Evolutionary conservation across 2,888 invertebrate genomes (phyloP).

Genomic region (Pyrocoelia pectoralis): DNA sequence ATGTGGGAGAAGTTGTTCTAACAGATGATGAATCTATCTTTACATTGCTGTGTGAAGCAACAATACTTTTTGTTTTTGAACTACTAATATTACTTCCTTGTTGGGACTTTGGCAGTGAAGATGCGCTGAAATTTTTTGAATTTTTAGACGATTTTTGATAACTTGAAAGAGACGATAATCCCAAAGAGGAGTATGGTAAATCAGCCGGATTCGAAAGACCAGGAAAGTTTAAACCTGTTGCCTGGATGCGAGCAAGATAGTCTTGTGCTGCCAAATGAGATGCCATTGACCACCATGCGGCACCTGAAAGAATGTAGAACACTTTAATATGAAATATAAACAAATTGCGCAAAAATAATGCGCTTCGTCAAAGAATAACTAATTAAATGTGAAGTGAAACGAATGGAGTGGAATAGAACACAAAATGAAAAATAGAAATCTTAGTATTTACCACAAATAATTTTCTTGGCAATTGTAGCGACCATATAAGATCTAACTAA

Average conservation of each 20-base stretch:
- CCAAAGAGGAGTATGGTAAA: slow-evolving; percentile 67
- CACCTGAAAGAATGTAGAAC: slow-evolving; percentile 65
- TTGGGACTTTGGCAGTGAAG: slow-evolving; percentile 46
- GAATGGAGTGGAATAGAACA: neutral
- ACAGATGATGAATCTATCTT: slow-evolving; percentile 41
- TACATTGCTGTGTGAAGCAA: slow-evolving; percentile 23
- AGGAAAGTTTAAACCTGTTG: slow-evolving; percentile 78
- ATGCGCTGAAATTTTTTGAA: slow-evolving; percentile 42
- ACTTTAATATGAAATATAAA: neutral
- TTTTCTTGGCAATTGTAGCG: slow-evolving; percentile 15
- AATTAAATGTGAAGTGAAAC: neutral
- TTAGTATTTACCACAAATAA: slow-evolving; percentile 29
- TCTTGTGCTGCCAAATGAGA: slow-evolving; percentile 89
- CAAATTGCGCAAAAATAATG: neutral
- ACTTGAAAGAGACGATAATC: slow-evolving; percentile 61
- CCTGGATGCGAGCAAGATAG: slow-evolving; percentile 84
- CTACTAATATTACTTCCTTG: slow-evolving; percentile 21
- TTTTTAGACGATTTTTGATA: slow-evolving; percentile 48
- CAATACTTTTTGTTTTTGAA: slow-evolving; percentile 15
- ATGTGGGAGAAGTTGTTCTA: slow-evolving; percentile 43
- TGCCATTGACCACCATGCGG: slow-evolving; percentile 92
- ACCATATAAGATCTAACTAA: slow-evolving; percentile 24
- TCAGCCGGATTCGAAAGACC: slow-evolving; percentile 67
- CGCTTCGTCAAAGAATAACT: slow-evolving; percentile 2
- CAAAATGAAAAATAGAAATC: slow-evolving; percentile 8